phyloP scores from a whole-genome alignment of 2,888 invertebrate species.

The Heliconius aoede region DNA sequence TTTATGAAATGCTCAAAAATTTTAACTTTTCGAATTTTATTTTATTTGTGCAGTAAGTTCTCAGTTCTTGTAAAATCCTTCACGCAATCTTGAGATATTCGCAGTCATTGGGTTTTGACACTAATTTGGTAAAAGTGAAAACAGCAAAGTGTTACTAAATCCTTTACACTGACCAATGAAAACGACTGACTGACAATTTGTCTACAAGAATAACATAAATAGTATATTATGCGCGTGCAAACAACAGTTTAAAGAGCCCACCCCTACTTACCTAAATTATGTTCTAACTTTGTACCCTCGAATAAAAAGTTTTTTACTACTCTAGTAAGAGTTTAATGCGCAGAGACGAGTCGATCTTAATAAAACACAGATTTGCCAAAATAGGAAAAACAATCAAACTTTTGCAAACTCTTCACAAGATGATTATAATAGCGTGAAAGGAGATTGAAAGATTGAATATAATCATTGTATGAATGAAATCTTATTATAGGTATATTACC shows the following conservation, averaged over 20 bases:
- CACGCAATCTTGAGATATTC: too few relatives aligned
- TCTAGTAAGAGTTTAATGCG: constrained; percentile 68
- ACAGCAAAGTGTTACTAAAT: too few relatives aligned
- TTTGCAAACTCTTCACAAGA: constrained; percentile 26
- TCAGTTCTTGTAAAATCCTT: too few relatives aligned
- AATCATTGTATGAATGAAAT: too few relatives aligned
- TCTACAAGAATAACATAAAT: background rate
- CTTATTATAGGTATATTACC: too few relatives aligned
- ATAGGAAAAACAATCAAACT: constrained; percentile 46
- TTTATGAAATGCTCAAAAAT: too few relatives aligned
- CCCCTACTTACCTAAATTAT: constrained; percentile 63
- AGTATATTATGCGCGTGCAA: constrained; percentile 31
- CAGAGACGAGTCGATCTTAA: constrained; percentile 50
- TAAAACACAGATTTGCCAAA: constrained; percentile 51
- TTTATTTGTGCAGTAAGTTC: too few relatives aligned
- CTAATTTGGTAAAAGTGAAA: too few relatives aligned
- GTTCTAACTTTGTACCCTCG: constrained; percentile 62
- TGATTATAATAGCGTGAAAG: constrained; percentile 11
- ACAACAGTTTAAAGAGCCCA: constrained; percentile 53
- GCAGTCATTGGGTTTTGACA: too few relatives aligned
- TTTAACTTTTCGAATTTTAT: too few relatives aligned
- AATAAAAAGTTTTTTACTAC: constrained; percentile 73
- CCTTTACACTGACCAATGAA: background rate
- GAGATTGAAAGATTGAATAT: constrained; percentile 6
- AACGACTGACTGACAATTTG: background rate